phyloP scores from a whole-genome alignment of 2,888 invertebrate species.

The Marasmarcha lunaedactyla region DNA sequence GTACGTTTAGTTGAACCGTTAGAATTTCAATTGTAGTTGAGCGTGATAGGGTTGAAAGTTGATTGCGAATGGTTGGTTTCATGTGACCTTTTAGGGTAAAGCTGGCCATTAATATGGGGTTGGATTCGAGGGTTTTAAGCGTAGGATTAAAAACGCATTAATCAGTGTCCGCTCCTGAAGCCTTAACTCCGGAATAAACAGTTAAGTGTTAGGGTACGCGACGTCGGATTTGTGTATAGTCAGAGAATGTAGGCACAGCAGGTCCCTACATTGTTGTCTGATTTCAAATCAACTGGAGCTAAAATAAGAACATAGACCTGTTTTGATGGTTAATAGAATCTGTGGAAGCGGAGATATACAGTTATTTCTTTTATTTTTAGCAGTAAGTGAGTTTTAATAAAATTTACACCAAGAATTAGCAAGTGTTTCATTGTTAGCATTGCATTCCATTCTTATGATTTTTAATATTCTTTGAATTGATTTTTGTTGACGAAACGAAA shows the following conservation, averaged over 20 bases:
- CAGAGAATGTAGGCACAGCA: slow-evolving; percentile 1
- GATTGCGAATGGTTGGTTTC: slow-evolving; percentile 20
- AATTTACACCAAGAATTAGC: too few relatives aligned
- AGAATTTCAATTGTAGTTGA: slow-evolving; percentile 24
- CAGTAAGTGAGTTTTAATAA: too few relatives aligned
- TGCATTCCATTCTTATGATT: too few relatives aligned
- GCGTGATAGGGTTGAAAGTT: slow-evolving; percentile 32
- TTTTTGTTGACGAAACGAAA: too few relatives aligned
- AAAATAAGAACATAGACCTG: too few relatives aligned
- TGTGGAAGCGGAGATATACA: too few relatives aligned
- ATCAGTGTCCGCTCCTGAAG: slow-evolving; percentile 73
- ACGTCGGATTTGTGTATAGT: slow-evolving; percentile 43
- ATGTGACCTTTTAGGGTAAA: slow-evolving; percentile 60
- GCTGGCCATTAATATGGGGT: slow-evolving; percentile 64
- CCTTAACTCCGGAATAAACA: slow-evolving; percentile 68
- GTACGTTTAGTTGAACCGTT: slow-evolving; percentile 18
- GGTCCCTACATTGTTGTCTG: neutral
- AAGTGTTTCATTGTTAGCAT: too few relatives aligned
- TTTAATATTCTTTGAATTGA: too few relatives aligned
- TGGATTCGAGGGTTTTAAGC: slow-evolving; percentile 73
- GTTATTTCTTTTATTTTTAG: too few relatives aligned
- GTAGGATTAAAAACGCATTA: slow-evolving; percentile 77
- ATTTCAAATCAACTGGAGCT: too few relatives aligned
- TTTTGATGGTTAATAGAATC: too few relatives aligned
- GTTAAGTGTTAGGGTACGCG: slow-evolving; percentile 66